Base-by-base conservation (phyloP, 2,888 invertebrate genomes). In the Xylocampa areola region DNA sequence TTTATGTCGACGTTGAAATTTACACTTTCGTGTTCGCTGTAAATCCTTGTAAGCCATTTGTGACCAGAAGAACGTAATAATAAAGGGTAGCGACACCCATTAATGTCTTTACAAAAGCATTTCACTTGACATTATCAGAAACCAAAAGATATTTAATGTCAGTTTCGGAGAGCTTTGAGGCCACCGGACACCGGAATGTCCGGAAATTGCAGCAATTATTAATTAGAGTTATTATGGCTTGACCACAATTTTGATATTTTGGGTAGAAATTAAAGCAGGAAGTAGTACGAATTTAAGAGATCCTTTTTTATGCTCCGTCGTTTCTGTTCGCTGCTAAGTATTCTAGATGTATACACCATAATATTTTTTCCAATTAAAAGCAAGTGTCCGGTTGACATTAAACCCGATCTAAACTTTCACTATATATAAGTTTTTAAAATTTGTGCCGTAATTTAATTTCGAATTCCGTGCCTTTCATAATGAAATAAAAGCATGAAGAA, bases 91-190 rank as follows among this genome's bases (percentile, higher is more conserved):
- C n/a, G 8, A 47, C n/a, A 25, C 11, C 51, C 41, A 65, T 65
- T 64, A 49, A 49, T 32, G 59, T 67, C 67, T 17, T n/a, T 21
- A 27, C 49, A 50, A 19, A n/a, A 52, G 32, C 32, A 49, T 69
- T 52, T 16, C 25, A 37, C 32, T 29, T 52, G 55, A 68, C 61
- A 52, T 37, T 71, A 68, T 71, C 55, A 55, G 67, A 25, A 39
- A 32, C 49, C 48, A 25, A 37, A 51, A 60, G 60, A 48, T 65
- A 55, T 70, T 61, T 43, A 47, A 49, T 17, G 61, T 66, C 67
- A 55, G 25, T 66, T 60, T 7, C 33, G 45, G 32, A 60, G 27
- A 60, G 37, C 23, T 52, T 2, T 48, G 43, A 25, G 54, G 44
- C 44, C 36, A 32, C 25, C 29, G 13, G 48, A 40, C 17, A 37